Evolutionary conservation across 2,888 invertebrate species (phyloP).

Genomic region (Parelbella ahira): DNA sequence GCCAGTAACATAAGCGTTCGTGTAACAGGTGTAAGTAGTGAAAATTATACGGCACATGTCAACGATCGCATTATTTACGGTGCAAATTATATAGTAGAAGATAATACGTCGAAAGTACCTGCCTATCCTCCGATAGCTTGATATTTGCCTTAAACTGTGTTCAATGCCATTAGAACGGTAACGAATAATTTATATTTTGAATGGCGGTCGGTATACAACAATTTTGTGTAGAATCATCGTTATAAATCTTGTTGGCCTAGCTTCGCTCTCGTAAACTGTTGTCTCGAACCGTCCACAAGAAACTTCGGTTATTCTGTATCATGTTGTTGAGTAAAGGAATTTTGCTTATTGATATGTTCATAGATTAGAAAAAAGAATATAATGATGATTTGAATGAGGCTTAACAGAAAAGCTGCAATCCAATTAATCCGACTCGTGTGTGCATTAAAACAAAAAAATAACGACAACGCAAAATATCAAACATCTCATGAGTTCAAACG

Average conservation of each 20-base stretch:
- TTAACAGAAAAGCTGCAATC: no score
- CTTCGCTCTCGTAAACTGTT: constrained; percentile 18
- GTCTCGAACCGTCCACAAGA: constrained; percentile 16
- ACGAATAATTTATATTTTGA: constrained; percentile 27
- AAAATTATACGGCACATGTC: constrained; percentile 21
- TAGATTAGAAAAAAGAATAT: no score
- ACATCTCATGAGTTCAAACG: constrained; percentile 15
- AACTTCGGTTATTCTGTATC: no score
- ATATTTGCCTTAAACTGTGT: constrained; percentile 41
- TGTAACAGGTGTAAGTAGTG: constrained; percentile 23
- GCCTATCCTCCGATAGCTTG: constrained; percentile 34
- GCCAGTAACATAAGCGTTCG: constrained; percentile 17
- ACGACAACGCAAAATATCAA: background rate
- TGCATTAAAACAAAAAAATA: no score
- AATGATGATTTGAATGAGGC: no score
- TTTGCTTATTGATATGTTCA: no score
- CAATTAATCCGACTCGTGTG: no score
- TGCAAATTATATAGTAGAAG: constrained; percentile 16
- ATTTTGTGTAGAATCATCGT: constrained; percentile 30
- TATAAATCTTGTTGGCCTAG: constrained; percentile 25
- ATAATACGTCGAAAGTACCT: constrained; percentile 24
- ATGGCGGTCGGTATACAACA: constrained; percentile 24
- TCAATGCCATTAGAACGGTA: constrained; percentile 53
- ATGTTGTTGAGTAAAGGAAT: no score
- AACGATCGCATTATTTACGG: constrained; percentile 14